Evolutionary conservation across 2,797 vertebrate genomes (phyloP).

Genomic region (Acridotheres tristis): DNA sequence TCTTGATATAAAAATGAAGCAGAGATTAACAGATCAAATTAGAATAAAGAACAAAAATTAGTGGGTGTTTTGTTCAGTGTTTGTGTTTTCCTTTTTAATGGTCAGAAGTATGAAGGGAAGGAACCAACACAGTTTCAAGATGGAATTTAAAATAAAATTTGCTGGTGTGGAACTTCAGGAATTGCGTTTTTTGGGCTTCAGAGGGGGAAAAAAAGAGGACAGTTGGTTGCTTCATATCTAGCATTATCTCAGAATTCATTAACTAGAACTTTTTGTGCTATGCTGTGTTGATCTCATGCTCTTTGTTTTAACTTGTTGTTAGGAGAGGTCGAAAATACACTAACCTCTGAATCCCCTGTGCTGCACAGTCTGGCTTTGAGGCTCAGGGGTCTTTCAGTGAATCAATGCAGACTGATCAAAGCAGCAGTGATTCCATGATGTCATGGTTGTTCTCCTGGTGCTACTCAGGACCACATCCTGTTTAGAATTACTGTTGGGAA

Average conservation of each 20-base stretch:
- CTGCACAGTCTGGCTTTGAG: background rate
- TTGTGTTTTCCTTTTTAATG: background rate
- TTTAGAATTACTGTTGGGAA: background rate
- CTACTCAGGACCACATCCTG: background rate
- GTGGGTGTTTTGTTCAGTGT: background rate
- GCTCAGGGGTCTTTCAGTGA: background rate
- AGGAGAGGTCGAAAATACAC: background rate
- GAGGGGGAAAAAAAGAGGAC: fast-evolving
- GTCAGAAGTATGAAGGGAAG: background rate
- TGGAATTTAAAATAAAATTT: background rate
- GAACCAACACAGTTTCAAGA: background rate
- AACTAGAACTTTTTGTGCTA: background rate
- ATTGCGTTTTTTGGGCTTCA: fast-evolving
- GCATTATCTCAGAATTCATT: background rate
- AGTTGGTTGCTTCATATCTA: background rate
- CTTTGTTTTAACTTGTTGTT: background rate
- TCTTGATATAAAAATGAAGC: background rate
- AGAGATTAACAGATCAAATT: background rate
- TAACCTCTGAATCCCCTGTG: background rate
- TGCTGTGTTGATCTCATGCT: background rate
- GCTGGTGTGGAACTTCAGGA: background rate
- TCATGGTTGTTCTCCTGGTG: background rate
- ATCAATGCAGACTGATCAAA: background rate
- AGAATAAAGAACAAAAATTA: background rate
- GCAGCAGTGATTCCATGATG: background rate